These are phyloP conservation scores for Mirounga angustirostris DNA, from an alignment of 2,113 vertebrate genomes.

Conservation along the genomic window DNA sequence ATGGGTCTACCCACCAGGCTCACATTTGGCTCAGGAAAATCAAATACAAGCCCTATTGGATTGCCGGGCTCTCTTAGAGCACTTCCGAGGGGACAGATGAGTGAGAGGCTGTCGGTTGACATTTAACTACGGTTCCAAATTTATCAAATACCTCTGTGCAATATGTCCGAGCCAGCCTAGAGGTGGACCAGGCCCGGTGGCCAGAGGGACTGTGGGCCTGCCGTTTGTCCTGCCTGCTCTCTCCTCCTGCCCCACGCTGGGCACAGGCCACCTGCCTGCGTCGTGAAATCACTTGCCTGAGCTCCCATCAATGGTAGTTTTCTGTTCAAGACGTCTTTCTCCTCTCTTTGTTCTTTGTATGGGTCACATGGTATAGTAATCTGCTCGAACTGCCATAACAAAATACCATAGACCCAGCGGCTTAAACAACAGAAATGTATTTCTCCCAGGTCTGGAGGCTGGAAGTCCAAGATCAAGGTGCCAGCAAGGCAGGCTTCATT, in stretches of 20 bases:
- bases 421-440: neutral
- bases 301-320: neutral
- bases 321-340: neutral
- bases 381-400: neutral
- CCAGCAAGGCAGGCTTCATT: neutral
- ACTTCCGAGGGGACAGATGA: conserved; percentile 87
- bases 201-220: neutral
- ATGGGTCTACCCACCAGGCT: neutral
- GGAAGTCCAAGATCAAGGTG: neutral
- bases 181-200: neutral
- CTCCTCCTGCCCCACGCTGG: neutral
- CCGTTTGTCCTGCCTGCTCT: neutral
- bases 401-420: neutral
- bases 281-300: neutral
- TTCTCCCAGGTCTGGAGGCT: neutral
- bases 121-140: conserved; percentile 53
- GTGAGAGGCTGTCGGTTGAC: conserved; percentile 68
- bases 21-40: conserved; percentile 70
- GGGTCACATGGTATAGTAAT: neutral
- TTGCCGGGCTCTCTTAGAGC: conserved; percentile 92
- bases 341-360: neutral
- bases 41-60: conserved; percentile 87
- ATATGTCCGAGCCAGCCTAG: neutral
- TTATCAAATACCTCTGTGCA: neutral
- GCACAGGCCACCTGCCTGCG: neutral